Evolutionary conservation across 2,113 vertebrate genomes (phyloP), one percentile per base, ranked within the genome.

Genomic region (Semnornis frantzii): DNA sequence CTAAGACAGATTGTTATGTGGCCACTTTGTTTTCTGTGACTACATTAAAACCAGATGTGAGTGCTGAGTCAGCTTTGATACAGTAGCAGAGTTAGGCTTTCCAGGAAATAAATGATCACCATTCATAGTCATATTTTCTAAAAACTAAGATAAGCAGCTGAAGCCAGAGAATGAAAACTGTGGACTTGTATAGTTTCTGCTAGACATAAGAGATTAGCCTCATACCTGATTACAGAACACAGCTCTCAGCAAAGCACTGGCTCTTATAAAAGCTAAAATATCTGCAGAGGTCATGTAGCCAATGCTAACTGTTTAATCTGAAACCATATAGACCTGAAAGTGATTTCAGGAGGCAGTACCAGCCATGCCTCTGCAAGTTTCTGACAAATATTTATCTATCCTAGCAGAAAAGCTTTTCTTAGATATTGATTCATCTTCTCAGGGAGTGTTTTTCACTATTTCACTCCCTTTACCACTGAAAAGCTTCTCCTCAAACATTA

Each of bases 51-150:
- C 7, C 52, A 95, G 75, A 71, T 71, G 57, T 74, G 48, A 82
- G 28, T 91, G 76, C 69, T 77, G 76, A 85, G 37, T 89, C 85
- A 91, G 52, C 52, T 85, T 87, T 87, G 89, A 68, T 85, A 72
- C 18, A 83, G 76, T 80, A 89, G 62, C 71, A 94, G 13, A 89
- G 44, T 85, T 75, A 60, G 37, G 24, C 57, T 93, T 82, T 89
- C 72, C 75, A 94, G 72, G 72, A 92, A 92, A 90, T 7, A 85
- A 91, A 81, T 25, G 1, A 76, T 80, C 65, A 54, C 9, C 18
- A 20, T 80, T 62, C 21, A 27, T 44, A 68, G 89, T 64, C 66
- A 44, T 62, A 52, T 74, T 89, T 93, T 87, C 52, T 85, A 57
- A 93, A 85, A 68, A 21, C 18, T 64, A 91, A 92, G 72, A 87